Percentiles rank a stretch among this genome's conserved stretches.
phyloP scores from a whole-genome alignment of 2,797 vertebrate species.

The Ibycter americanus region DNA sequence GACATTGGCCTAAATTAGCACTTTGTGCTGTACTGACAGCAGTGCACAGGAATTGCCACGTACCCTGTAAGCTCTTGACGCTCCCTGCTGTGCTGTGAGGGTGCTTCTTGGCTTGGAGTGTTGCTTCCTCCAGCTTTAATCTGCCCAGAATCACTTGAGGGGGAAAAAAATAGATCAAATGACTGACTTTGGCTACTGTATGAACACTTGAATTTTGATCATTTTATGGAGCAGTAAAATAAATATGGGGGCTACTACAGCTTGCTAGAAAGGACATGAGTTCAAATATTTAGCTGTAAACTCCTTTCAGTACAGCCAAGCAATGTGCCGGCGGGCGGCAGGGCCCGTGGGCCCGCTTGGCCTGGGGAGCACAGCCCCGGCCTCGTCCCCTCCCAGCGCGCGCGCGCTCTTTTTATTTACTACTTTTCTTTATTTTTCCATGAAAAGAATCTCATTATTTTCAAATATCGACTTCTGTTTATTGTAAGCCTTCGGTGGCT shows the following conservation, averaged over 20 bases:
- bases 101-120: not conserved
- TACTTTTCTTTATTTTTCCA: not conserved
- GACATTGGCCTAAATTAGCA: not conserved
- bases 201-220: not conserved
- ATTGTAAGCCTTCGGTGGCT: not conserved
- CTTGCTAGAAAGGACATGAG: not conserved
- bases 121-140: not conserved
- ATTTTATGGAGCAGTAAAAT: not conserved
- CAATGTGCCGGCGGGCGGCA: not conserved
- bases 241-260: rapidly evolving
- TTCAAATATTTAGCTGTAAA: not conserved
- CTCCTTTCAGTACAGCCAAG: not conserved
- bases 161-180: not conserved
- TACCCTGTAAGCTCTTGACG: not conserved
- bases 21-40: not conserved
- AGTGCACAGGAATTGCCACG: not conserved
- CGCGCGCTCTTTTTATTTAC: no score
- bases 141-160: rapidly evolving
- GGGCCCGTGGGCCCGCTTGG: not conserved
- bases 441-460: not conserved
- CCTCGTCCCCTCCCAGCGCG: no score
- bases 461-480: not conserved
- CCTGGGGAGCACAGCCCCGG: no score
- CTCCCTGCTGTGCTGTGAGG: not conserved
- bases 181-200: not conserved